These are phyloP conservation scores for Gephyroberyx darwinii DNA, from an alignment of 2,797 vertebrate genomes.

Conservation along the genomic window DNA sequence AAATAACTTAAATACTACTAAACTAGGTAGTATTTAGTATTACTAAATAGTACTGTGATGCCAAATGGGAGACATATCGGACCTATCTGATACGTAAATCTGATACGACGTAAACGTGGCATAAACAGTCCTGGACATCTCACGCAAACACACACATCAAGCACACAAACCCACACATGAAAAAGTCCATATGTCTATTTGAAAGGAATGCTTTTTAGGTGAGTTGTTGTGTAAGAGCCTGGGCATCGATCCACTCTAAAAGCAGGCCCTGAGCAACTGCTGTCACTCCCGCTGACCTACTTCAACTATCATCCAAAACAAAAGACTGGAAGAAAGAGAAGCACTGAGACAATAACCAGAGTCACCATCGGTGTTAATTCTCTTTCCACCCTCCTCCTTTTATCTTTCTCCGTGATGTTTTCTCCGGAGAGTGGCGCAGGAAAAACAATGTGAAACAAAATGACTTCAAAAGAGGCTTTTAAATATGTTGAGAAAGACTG, in stretches of 20 bases:
- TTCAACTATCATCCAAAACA: slow-evolving; percentile 72
- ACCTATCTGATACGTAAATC: no score
- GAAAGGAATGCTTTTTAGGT: slow-evolving; percentile 59
- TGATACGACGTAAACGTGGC: background rate
- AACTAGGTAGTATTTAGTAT: no score
- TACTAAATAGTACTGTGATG: no score
- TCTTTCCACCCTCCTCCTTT: slow-evolving; percentile 49
- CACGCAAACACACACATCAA: background rate
- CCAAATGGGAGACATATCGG: no score
- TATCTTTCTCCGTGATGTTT: slow-evolving; percentile 61
- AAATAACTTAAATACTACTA: no score
- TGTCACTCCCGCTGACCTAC: slow-evolving; percentile 76
- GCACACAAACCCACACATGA: slow-evolving; percentile 17
- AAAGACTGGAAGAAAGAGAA: slow-evolving; percentile 40
- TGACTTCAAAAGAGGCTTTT: slow-evolving; percentile 55
- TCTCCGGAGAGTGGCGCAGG: slow-evolving; percentile 51
- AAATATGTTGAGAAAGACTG: slow-evolving; percentile 48
- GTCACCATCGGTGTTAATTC: slow-evolving; percentile 47
- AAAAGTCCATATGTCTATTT: slow-evolving; percentile 39
- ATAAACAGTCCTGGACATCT: background rate
- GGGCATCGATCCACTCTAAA: slow-evolving; percentile 73
- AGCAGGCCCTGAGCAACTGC: slow-evolving; percentile 67
- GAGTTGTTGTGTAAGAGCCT: slow-evolving; percentile 53
- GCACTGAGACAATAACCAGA: slow-evolving; percentile 35
- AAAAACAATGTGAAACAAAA: slow-evolving; percentile 39